Evolutionary conservation across 2,888 invertebrate species (phyloP), one percentile per base, ranked within the genome.

Genomic region (Mactromeris polynyma): DNA sequence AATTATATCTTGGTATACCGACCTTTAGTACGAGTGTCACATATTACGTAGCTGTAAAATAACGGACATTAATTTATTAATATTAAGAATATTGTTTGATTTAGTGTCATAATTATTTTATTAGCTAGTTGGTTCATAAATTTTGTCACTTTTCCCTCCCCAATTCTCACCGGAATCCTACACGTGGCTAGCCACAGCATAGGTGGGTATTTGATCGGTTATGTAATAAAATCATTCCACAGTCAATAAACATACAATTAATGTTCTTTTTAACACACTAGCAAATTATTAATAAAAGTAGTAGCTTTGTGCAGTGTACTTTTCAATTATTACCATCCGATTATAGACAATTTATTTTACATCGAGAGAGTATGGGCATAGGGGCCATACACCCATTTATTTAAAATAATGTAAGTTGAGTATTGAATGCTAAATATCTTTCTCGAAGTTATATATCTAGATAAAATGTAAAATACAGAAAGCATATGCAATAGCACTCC

Each of bases 61-160:
- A 73, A 73, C 73, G 73, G 36, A 26, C 31, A 73, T 36, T 73
- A 36, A 73, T 73, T 73, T 73, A 73, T 36, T 73, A 36, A 73
- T 73, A 73, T 73, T 73, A 14, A 17, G 73, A 73, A 73, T 36
- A 33, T 73, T 33, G 31, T 33, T 73, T 73, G 33, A 73, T 73
- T 73, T 73, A 73, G 26, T 36, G 73, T 2, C 11, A 73, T 73
- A 7, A 73, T 73, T 19, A 73, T 73, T 73, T 73, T 73, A 73
- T 33, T 73, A 73, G 17, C 14, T 73, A 11, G 4, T 73, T 17
- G 73, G 73, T 73, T 33, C 36, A 36, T 73, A 73, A 73, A 73
- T 2, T 73, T 73, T 73, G 73, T 73, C 73, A 73, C 36, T 36
- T 69, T 33, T 58, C n/a, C 36, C 19, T 73, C 73, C 36, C 33